phyloP scores from a whole-genome alignment of 2,113 vertebrate species.

The Tachysurus vachellii region DNA sequence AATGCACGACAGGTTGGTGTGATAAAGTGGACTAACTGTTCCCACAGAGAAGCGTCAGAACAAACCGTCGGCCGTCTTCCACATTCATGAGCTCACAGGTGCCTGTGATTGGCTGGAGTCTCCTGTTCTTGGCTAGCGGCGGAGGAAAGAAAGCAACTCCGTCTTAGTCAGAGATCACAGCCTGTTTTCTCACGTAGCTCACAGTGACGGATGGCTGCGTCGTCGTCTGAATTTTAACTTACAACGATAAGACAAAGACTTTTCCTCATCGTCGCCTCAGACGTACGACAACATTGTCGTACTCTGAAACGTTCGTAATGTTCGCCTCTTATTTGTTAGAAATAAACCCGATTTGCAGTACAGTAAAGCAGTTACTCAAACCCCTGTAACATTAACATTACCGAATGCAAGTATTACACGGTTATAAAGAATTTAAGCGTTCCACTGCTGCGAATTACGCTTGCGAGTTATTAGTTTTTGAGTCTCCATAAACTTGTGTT shows the following conservation, averaged over 20 bases:
- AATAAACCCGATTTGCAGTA: conserved; percentile 7
- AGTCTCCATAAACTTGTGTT: conserved; percentile 7
- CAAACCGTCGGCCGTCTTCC: neutral
- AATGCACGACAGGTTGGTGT: neutral
- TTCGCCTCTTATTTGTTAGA: neutral
- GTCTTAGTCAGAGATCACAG: neutral
- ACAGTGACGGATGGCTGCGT: too few relatives aligned
- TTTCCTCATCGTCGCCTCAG: neutral
- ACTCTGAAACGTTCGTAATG: neutral
- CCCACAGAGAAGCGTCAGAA: too few relatives aligned
- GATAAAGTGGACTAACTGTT: too few relatives aligned
- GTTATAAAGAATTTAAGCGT: conserved; percentile 14
- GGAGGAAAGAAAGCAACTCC: neutral
- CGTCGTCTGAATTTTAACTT: neutral
- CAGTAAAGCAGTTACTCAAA: neutral
- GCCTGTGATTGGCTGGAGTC: too few relatives aligned
- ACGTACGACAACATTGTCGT: too few relatives aligned
- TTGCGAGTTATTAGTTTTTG: conserved; percentile 9
- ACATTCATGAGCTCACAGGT: neutral
- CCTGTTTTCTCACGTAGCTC: neutral
- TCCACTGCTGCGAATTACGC: neutral
- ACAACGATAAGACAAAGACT: too few relatives aligned
- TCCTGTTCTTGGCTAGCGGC: neutral
- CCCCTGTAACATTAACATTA: neutral
- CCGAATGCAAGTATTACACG: conserved; percentile 8